Evolutionary conservation across 2,888 invertebrate genomes (phyloP).

Genomic region (Eupithecia tripunctaria): DNA sequence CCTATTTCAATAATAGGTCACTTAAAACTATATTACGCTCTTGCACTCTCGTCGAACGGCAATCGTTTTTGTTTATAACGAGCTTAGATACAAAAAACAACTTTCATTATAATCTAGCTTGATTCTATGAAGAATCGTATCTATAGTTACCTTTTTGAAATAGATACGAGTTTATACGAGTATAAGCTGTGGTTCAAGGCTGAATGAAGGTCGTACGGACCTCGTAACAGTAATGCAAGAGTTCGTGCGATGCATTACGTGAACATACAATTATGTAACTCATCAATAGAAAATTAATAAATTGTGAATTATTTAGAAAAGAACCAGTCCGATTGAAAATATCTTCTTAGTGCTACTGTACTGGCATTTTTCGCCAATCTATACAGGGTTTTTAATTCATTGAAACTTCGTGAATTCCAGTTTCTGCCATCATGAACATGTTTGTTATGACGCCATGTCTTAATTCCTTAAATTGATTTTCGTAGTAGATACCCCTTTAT

Average conservation of each 20-base stretch:
- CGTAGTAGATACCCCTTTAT: too few relatives aligned
- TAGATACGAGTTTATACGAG: background rate
- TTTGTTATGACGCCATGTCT: too few relatives aligned
- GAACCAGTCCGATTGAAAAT: background rate
- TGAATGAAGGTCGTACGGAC: background rate
- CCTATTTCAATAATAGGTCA: too few relatives aligned
- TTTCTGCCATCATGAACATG: too few relatives aligned
- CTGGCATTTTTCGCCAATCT: background rate
- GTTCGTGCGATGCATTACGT: background rate
- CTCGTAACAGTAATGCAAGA: conserved; percentile 1
- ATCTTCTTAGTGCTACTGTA: too few relatives aligned
- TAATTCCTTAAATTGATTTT: too few relatives aligned
- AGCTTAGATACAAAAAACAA: too few relatives aligned
- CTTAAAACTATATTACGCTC: too few relatives aligned
- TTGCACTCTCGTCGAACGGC: too few relatives aligned
- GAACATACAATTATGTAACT: background rate
- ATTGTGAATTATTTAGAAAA: background rate
- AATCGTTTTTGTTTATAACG: too few relatives aligned
- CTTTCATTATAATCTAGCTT: background rate
- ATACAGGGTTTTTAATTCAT: too few relatives aligned
- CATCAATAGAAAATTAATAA: background rate
- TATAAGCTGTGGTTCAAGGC: background rate
- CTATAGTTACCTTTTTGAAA: background rate
- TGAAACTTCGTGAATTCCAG: too few relatives aligned
- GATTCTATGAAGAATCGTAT: background rate